These are phyloP conservation scores for Corythornis vintsioides DNA, from an alignment of 2,113 vertebrate species.

Conservation along the genomic window DNA sequence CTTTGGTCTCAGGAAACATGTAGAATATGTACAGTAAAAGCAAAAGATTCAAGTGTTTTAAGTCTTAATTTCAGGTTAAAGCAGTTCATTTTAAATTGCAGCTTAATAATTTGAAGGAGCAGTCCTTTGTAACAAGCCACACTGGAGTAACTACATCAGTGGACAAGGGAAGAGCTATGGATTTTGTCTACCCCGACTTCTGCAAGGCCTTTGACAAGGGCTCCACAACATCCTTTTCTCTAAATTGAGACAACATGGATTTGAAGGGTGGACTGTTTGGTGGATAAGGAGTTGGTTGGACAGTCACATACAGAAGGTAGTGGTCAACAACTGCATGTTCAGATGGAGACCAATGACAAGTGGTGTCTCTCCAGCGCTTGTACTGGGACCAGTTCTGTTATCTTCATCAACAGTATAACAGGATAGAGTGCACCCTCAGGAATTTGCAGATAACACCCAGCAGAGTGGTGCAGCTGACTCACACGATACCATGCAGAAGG, in stretches of 20 bases:
- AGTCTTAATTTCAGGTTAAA: not conserved
- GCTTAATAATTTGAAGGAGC: not conserved
- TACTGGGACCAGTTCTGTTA: not conserved
- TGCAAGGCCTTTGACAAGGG: too few relatives aligned
- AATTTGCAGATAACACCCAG: not conserved
- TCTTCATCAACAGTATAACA: not conserved
- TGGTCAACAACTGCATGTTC: not conserved
- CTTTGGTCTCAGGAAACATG: not conserved
- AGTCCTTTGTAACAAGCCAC: not conserved
- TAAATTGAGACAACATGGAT: too few relatives aligned
- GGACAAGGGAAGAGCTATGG: not conserved
- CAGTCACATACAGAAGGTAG: not conserved
- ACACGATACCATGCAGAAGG: not conserved
- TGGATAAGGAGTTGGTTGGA: too few relatives aligned
- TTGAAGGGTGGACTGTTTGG: too few relatives aligned
- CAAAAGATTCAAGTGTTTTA: not conserved
- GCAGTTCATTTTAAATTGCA: not conserved
- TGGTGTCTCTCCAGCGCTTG: not conserved
- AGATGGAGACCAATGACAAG: not conserved
- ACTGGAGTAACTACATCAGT: not conserved
- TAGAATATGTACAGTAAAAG: not conserved
- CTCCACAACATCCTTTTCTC: too few relatives aligned
- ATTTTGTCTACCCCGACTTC: not conserved
- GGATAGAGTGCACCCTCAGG: not conserved
- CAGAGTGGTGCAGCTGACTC: not conserved